Evolutionary conservation across 2,797 vertebrate species (phyloP), one percentile per base, ranked within the genome.

Genomic region (Acrossocheilus wenchowensis): DNA sequence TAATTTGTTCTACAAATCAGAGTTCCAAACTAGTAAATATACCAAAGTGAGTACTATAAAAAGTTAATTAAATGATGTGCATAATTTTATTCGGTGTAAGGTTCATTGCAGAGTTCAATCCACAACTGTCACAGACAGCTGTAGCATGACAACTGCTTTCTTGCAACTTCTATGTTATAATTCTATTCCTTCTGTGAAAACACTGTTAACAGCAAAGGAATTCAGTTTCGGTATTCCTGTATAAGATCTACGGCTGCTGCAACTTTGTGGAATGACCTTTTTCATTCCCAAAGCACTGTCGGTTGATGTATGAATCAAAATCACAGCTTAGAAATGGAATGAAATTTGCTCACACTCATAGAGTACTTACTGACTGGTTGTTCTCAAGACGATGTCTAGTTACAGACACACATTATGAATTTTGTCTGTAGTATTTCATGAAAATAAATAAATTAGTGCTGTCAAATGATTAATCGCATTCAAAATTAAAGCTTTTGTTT

Each of bases 1-100:
- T 73, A 6, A 73, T 73, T 17, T 50, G 54, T 52, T 50, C 69
- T 64, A 74, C 30, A 64, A 86, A 86, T 81, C 43, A 66, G 17
- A 23, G 72, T 26, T 36, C 11, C n/a, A 4, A 48, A 84, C 14
- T 11, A 30, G 11, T 45, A 10, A 64, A 50, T 15, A 48, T 2
- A 71, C 14, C 39, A 41, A 82, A 71, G 26, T 15, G 2, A 69
- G 17, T 75, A 43, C 14, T 82, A 7, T 5, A 39, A 71, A 2
- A 26, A 15, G 3, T 36, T 36, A 36, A 36, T 36, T 36, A 36
- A 36, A 36, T 36, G 34, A 36, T 36, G 3, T 9, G 52, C 30
- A 30, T 14, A 5, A n/a, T 36, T 23, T n/a, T 39, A 34, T 75
- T 75, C 6, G 0, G n/a, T 19, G 21, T 23, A 11, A 30, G 30